Base-by-base conservation (phyloP, 2,113 vertebrate species). In the Limnothrissa miodon region DNA sequence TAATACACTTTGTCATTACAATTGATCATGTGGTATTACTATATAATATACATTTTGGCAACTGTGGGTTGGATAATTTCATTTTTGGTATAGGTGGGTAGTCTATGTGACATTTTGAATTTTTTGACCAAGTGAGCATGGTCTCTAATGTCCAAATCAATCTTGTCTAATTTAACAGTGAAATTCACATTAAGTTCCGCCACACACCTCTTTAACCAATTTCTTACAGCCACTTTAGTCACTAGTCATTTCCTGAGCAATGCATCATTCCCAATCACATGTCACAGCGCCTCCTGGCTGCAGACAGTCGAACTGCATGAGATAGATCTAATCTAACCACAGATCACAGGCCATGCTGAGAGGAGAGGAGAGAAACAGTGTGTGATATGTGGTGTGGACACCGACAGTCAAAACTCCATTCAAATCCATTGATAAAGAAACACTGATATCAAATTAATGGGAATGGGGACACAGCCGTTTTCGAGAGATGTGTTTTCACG, bases 361-460 rank as follows among this genome's bases (percentile, higher is more conserved):
- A 88, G 86, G 88, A 80, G 84, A 87, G 46, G 85, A 88, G 70
- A 90, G 84, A 88, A 84, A 89, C 87, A 90, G 88, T 86, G 87
- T 86, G 87, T 86, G 86, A 84, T 83, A 89, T 89, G 84, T 87
- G 86, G 87, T 78, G 85, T 85, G 87, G 82, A 91, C 85, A 89
- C 83, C 86, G 84, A 90, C 89, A 90, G 85, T 89, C 74, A 91
- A 87, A 90, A 90, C 53, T 84, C 90, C 89, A 88, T 87, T 88
- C 80, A 91, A 90, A 90, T 88, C 90, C 88, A 89, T 91, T 89
- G 87, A 90, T 87, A 90, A 84, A 84, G 86, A 89, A 89, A 91
- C 90, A 91, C 78, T 90, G 85, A 90, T 89, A 91, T 87, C 86
- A 90, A 90, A 88, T 85, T 87, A 89, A 82, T 82, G 87, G 88